Evolutionary conservation across 2,113 vertebrate species (phyloP).

Genomic region (Atlantisia rogersi): DNA sequence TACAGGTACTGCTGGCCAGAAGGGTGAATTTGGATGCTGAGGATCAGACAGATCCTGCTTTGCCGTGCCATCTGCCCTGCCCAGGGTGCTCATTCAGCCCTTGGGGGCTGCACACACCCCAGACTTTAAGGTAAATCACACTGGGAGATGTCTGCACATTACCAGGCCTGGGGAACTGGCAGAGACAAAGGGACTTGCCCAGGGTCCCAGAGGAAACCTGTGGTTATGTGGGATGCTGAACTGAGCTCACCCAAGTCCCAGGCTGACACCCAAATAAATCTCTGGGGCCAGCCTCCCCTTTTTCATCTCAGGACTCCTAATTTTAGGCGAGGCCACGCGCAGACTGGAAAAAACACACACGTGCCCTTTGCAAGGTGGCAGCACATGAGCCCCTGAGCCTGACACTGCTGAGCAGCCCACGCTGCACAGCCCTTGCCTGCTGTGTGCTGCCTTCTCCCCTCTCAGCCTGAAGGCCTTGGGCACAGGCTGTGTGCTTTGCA

Average conservation of each 20-base stretch:
- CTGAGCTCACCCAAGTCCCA: neutral
- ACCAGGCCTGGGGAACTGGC: neutral
- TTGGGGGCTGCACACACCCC: neutral
- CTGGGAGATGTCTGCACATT: neutral
- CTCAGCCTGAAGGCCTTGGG: neutral
- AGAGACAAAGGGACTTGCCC: constrained; percentile 50
- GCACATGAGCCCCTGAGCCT: fast-evolving
- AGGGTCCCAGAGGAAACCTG: neutral
- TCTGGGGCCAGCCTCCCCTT: neutral
- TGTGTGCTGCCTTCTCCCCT: neutral
- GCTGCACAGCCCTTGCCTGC: neutral
- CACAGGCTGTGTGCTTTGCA: neutral
- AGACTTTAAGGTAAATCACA: neutral
- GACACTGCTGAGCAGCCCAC: neutral
- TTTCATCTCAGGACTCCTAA: neutral
- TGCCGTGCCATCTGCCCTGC: neutral
- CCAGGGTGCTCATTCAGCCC: neutral
- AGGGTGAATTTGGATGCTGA: neutral
- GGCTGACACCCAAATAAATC: neutral
- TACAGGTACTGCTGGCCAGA: constrained; percentile 6
- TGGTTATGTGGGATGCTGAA: neutral
- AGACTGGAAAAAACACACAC: neutral
- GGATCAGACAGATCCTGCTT: constrained; percentile 42
- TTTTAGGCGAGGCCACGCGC: neutral
- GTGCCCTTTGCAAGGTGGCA: neutral